Conservation (phyloP, 2,797 vertebrate genomes). For the Enteromius unitaeniatus region DNA sequence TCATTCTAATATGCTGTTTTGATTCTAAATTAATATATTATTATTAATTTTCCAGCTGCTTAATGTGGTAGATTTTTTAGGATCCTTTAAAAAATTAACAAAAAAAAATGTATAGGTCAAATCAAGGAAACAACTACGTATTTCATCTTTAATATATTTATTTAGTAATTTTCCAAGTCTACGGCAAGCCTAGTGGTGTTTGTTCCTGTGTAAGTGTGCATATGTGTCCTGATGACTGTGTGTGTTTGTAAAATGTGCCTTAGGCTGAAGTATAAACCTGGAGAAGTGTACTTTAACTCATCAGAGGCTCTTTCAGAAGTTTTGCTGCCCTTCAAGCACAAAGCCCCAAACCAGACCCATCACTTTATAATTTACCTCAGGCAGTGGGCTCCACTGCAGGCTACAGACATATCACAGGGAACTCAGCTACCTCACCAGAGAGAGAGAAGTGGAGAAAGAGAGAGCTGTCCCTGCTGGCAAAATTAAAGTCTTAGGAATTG, state of each 20-base stretch:
- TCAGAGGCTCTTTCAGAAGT: slow-evolving; percentile 31
- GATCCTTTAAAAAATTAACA: too few species aligned
- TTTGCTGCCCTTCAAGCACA: slow-evolving; percentile 30
- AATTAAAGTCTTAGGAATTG: slow-evolving; percentile 25
- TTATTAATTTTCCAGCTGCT: background rate
- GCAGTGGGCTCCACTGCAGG: slow-evolving; percentile 36
- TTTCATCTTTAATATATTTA: background rate
- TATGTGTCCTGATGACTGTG: slow-evolving; percentile 5
- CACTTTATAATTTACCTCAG: slow-evolving; percentile 44
- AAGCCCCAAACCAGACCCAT: slow-evolving; percentile 37
- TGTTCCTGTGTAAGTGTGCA: background rate
- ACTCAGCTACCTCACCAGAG: slow-evolving; percentile 25
- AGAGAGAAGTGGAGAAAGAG: slow-evolving; percentile 26
- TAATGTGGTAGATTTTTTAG: background rate
- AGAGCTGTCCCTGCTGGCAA: slow-evolving; percentile 23
- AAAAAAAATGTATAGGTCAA: background rate
- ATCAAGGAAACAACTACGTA: background rate
- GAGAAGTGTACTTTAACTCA: slow-evolving; percentile 25
- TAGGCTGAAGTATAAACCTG: slow-evolving; percentile 24
- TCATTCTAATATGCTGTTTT: background rate
- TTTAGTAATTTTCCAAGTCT: background rate
- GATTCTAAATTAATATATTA: background rate
- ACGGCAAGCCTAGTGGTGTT: background rate
- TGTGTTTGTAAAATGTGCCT: slow-evolving; percentile 6
- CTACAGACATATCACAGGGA: slow-evolving; percentile 46